Base-by-base conservation (phyloP, 2,113 vertebrate genomes). In the Scytalopus superciliaris region DNA sequence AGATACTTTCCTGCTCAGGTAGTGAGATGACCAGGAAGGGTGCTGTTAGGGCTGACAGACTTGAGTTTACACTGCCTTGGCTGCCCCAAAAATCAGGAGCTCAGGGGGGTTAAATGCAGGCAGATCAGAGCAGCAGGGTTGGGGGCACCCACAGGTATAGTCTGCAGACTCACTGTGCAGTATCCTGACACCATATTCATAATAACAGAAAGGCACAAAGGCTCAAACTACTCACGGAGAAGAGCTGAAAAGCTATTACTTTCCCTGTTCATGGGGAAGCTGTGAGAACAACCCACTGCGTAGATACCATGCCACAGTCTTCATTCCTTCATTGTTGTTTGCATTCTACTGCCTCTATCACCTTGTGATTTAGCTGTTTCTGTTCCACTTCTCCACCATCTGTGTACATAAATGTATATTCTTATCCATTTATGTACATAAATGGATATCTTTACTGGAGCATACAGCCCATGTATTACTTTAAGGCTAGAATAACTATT, bases 141-240 rank as follows among this genome's bases (percentile, higher is more conserved):
- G 0, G 18, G 18, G 28, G 30, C 23, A 60, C 27, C 28, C 6
- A 4, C 3, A 16, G 19, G 19, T 28, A 33, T 19, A 80, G 21
- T n/a, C 57, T 35, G 47, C n/a, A 59, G 35, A 52, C 12, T 16
- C 30, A 15, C 37, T n/a, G 52, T 24, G 53, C 1, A 1, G 21
- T 39, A 77, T 68, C 69, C 82, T 74, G n/a, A 25, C 22, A 27
- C 12, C 1, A 1, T n/a, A 39, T 44, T 70, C 1, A 0, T 23
- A 50, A 25, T 25, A 70, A 67, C 7, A 68, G 30, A 78, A 44
- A 90, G 49, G 25, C 50, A 86, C 12, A 66, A 31, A 64, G 21
- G 30, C 22, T 69, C 40, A 39, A 67, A 85, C 39, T 23, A 70
- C 31, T 84, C 35, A 12, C 5, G 30, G 40, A 22, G 22, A 86